Evolutionary conservation across 2,797 vertebrate genomes (phyloP), one percentile per base, ranked within the genome.

Genomic region (Manis pentadactyla): DNA sequence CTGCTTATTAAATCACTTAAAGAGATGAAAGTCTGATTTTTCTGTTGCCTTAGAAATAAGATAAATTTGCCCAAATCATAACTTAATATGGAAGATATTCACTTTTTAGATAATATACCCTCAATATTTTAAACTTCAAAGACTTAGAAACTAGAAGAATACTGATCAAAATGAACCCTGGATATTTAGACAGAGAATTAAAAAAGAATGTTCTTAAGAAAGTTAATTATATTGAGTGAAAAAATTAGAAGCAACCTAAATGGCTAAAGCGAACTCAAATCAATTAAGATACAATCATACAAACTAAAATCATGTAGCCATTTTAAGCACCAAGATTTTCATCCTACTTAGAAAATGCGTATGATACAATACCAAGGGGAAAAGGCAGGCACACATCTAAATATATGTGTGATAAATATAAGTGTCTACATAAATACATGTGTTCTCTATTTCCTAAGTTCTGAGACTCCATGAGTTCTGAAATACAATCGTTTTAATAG

Each of bases 1-100:
- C 64, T 89, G n/a, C 77, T 97, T 73, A 90, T 93, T 97, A 97
- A 97, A 3, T 96, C 81, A 97, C 92, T 91, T 95, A 87, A 97
- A 95, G 46, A 95, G 84, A 96, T 82, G 94, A 98, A 87, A 84
- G 21, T 12, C 77, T 71, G 63, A 23, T 57, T 51, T 95, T 81
- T 84, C 25, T 89, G 13, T 59, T 61, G 9, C 7, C 49, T 42
- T 91, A 75, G 18, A 93, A 89, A 27, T 57, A 96, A 51, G 10
- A 66, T 42, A 71, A 11, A 92, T 78, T 75, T 78, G 37, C n/a
- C 21, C 25, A 81, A 86, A 77, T 92, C 55, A 57, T 75, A 93
- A 91, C 55, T 85, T 74, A 84, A 11, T 12, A 4, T n/a, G n/a
- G 29, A 79, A 88, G 21, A 66, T 14, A 83, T 31, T 93, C 34